Percentiles rank a stretch among this genome's conserved stretches.
Evolutionary conservation across 2,888 invertebrate genomes (phyloP).

Genomic region (Chirona hameri): DNA sequence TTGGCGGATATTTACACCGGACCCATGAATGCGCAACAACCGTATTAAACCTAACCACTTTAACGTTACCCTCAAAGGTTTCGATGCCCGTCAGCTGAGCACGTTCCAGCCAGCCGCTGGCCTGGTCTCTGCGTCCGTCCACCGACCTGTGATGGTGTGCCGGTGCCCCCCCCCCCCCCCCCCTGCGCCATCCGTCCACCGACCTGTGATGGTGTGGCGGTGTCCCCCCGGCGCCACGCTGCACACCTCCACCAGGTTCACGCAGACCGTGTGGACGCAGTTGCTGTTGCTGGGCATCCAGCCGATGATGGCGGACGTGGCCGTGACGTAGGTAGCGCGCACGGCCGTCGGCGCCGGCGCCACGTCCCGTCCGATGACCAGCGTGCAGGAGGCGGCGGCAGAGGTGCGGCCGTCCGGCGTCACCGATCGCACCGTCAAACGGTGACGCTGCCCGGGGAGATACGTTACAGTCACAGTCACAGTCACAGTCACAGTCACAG

Average conservation of each 20-base stretch:
- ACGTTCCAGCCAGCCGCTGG: too few relatives aligned
- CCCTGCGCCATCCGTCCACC: constrained; percentile 61
- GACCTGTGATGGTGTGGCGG: constrained; percentile 83
- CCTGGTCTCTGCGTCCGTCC: too few relatives aligned
- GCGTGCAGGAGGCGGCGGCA: constrained; percentile 94
- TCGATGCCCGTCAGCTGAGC: too few relatives aligned
- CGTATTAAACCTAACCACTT: too few relatives aligned
- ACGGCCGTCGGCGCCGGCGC: constrained; percentile 92
- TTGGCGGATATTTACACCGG: too few relatives aligned
- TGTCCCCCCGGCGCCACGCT: constrained; percentile 91
- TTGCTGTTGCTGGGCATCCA: constrained; percentile 98
- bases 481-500: too few relatives aligned
- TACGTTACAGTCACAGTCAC: too few relatives aligned
- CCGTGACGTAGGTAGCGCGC: constrained; percentile 86
- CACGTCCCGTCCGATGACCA: constrained; percentile 95
- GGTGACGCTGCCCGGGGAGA: constrained; percentile 65
- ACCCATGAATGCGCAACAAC: too few relatives aligned
- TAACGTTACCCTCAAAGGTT: too few relatives aligned
- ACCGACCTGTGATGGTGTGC: not conserved
- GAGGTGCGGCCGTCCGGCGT: constrained; percentile 89
- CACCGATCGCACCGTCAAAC: constrained; percentile 94
- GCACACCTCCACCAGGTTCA: constrained; percentile 94
- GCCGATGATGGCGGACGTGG: constrained; percentile 87
- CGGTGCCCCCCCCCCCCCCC: not conserved
- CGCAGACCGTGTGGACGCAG: constrained; percentile 95